A percentile compares a stretch with the other conserved stretches of the same genome.
phyloP scores from a whole-genome alignment of 2,113 vertebrate genomes.

The Pyxicephalus adspersus region DNA sequence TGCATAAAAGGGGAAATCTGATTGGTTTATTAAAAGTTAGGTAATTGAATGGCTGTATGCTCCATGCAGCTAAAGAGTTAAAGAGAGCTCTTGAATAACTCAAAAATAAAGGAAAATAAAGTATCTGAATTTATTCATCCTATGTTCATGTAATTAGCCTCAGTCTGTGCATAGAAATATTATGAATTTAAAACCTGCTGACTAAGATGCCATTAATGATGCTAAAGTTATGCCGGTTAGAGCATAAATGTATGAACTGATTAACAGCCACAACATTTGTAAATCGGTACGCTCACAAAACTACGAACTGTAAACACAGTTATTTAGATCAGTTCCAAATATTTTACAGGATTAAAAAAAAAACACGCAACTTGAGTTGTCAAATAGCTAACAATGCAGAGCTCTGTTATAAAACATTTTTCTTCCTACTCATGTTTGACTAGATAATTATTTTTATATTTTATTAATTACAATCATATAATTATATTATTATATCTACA shows the following conservation, averaged over 20 bases:
- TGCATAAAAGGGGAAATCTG: too few species aligned
- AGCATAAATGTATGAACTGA: slow-evolving; percentile 5
- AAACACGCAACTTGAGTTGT: background rate
- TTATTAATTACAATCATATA: too few species aligned
- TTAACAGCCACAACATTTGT: background rate
- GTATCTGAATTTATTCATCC: background rate
- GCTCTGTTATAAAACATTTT: too few species aligned
- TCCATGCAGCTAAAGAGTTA: too few species aligned
- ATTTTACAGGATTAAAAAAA: background rate
- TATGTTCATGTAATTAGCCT: background rate
- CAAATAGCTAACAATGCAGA: background rate
- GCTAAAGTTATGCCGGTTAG: background rate
- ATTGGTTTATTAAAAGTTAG: too few species aligned
- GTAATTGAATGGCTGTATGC: too few species aligned
- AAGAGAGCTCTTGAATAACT: too few species aligned
- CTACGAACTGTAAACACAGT: background rate
- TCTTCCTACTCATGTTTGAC: too few species aligned
- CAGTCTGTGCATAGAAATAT: slow-evolving; percentile 1
- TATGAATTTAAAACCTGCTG: background rate
- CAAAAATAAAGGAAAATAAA: background rate
- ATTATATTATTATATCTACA: too few species aligned
- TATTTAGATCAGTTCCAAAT: background rate
- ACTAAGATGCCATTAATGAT: slow-evolving; percentile 8
- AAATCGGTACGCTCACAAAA: background rate
- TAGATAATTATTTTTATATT: too few species aligned